Evolutionary conservation across 2,113 vertebrate species (phyloP).

Genomic region (Solea solea): DNA sequence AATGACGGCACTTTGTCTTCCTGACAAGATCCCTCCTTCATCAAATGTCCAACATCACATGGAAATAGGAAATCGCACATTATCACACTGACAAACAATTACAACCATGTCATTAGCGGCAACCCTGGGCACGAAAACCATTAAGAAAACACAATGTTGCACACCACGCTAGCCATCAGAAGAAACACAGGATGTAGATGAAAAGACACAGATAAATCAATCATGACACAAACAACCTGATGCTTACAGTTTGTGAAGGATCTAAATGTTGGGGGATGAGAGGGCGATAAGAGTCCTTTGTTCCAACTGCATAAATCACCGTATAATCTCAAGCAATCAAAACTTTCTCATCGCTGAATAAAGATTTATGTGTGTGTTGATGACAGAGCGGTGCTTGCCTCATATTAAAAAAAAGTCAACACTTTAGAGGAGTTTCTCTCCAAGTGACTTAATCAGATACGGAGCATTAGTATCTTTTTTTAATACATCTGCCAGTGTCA

Average conservation of each 20-base stretch:
- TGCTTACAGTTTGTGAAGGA: conserved; percentile 35
- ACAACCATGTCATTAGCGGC: conserved; percentile 93
- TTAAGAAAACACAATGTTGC: conserved; percentile 66
- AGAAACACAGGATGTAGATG: conserved; percentile 64
- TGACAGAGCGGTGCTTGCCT: conserved; percentile 43
- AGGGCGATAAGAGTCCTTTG: conserved; percentile 17
- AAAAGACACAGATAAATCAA: conserved; percentile 59
- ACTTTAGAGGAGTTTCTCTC: conserved; percentile 67
- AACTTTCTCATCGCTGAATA: conserved; percentile 40
- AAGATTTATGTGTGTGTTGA: conserved; percentile 55
- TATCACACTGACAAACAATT: conserved; percentile 94
- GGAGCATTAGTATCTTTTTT: conserved; percentile 77
- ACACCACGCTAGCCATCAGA: conserved; percentile 63
- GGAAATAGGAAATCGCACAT: conserved; percentile 92
- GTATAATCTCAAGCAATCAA: conserved; percentile 51
- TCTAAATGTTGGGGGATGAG: conserved; percentile 20
- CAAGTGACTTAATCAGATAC: conserved; percentile 76
- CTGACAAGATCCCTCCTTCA: conserved; percentile 93
- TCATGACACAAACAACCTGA: conserved; percentile 63
- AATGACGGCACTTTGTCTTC: conserved; percentile 92
- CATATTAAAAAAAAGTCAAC: conserved; percentile 80
- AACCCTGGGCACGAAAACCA: conserved; percentile 80
- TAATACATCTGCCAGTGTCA: conserved; percentile 80
- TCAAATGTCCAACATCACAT: conserved; percentile 93
- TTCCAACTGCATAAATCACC: conserved; percentile 49